Base-by-base conservation (phyloP, 2,888 invertebrate genomes). In the Eucera pruinosa region DNA sequence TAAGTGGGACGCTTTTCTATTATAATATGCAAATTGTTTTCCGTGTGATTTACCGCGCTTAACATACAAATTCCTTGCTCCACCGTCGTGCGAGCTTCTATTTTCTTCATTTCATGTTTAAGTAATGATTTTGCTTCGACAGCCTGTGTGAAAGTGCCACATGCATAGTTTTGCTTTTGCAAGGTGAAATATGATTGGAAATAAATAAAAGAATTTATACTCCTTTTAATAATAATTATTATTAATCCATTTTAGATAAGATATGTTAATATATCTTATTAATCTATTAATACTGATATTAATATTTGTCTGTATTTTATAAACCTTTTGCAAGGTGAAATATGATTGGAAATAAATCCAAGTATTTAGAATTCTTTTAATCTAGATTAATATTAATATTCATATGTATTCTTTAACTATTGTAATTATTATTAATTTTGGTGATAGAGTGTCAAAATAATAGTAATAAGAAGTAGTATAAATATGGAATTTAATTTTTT, bases 1-100 rank as follows among this genome's bases (percentile, higher is more conserved):
- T 69, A 75, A 78, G 74, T 78, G 54, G 75, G 43, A 65, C 69
- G 69, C 60, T 75, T 75, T 65, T 55, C 52, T 61, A 39, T 39
- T 30, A 45, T 25, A 25, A 76, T 45, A 54, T 39, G 23, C 18
- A 47, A 60, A 39, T 54, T 23, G 30, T 54, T 54, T 50, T 47
- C 47, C 47, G 13, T 13, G 25, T 39, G 41, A 47, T n/a, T 25
- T 25, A 36, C 0, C 27, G 1, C 20, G n/a, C 13, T 45, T 50
- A 30, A 55, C n/a, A 18, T 52, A 33, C 11, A 41, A 41, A 18
- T 60, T 11, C 11, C 5, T 45, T 39, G 15, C 20, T 39, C 6
- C 13, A 5, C 2, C 7, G 25, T 7, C 18, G 18, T 6, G 6
- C 0, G 15, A 39, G 9, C 15, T 2, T 18, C 23, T 3, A 23